A percentile compares a stretch with the other conserved stretches of the same genome.
phyloP scores from a whole-genome alignment of 2,797 vertebrate genomes.

The Darevskia nairensis region DNA sequence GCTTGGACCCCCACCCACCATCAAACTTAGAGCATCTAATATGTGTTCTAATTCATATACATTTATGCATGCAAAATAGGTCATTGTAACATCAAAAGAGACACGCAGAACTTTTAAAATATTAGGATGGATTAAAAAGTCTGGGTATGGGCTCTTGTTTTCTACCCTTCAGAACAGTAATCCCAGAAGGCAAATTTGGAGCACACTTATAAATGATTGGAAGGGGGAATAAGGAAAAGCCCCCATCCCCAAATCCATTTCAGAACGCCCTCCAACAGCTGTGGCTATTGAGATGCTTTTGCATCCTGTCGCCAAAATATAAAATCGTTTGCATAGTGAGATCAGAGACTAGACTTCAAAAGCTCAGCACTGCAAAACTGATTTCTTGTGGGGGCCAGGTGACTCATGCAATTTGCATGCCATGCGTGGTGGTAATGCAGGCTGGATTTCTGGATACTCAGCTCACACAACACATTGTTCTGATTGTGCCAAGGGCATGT shows the following conservation, averaged over 20 bases:
- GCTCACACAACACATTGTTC: neutral
- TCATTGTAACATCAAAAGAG: slow-evolving; percentile 30
- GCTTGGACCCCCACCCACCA: neutral
- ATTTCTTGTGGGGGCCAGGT: neutral
- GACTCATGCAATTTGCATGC: neutral
- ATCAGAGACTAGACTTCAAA: neutral
- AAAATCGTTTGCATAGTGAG: neutral
- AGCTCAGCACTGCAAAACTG: neutral
- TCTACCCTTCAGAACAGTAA: neutral
- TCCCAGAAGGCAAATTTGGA: neutral
- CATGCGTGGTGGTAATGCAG: neutral
- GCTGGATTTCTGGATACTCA: neutral
- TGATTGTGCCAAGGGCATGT: neutral
- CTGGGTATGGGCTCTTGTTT: slow-evolving; percentile 1
- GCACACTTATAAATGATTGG: neutral
- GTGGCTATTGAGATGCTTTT: neutral
- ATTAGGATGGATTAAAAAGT: slow-evolving; percentile 8
- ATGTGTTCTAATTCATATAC: slow-evolving; percentile 23
- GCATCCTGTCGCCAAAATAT: neutral
- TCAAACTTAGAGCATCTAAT: neutral
- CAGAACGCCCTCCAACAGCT: neutral
- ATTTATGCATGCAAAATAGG: slow-evolving; percentile 32
- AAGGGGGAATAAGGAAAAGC: no score
- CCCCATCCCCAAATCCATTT: neutral
- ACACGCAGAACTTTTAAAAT: slow-evolving; percentile 7